These are phyloP conservation scores for Knipowitschia caucasica DNA, from an alignment of 2,797 vertebrate genomes.

Conservation along the genomic window DNA sequence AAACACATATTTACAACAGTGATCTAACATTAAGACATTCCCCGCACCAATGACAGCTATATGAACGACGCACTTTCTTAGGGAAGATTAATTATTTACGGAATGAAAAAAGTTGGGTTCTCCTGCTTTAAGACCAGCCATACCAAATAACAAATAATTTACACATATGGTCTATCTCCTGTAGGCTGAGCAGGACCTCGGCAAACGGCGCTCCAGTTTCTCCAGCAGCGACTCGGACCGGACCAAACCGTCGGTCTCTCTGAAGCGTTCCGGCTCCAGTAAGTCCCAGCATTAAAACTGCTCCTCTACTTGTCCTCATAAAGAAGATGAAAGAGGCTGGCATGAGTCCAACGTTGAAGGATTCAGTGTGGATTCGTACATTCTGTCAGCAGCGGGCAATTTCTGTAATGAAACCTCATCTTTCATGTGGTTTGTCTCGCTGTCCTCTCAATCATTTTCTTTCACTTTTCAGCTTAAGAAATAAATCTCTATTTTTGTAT, in stretches of 20 bases:
- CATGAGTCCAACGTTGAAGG: not conserved
- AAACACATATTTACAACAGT: too few species aligned
- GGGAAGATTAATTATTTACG: too few species aligned
- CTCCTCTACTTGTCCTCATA: not conserved
- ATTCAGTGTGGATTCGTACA: not conserved
- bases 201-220: constrained; percentile 87
- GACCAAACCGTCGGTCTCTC: constrained; percentile 80
- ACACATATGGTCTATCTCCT: constrained; percentile 12
- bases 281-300: constrained; percentile 35
- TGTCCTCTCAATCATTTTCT: constrained; percentile 26
- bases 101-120: too few species aligned
- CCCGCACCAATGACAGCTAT: too few species aligned
- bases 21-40: too few species aligned
- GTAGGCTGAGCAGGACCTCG: constrained; percentile 69
- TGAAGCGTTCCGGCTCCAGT: constrained; percentile 90
- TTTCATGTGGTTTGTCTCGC: constrained; percentile 19
- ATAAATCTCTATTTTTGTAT: constrained; percentile 16
- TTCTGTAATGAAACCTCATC: constrained; percentile 23
- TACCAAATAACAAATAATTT: too few species aligned
- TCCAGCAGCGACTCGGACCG: constrained; percentile 85
- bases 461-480: constrained; percentile 32
- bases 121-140: too few species aligned
- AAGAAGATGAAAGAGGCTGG: not conserved
- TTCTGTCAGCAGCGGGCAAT: constrained; percentile 2
- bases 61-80: too few species aligned